Conservation (phyloP, 2,113 vertebrate genomes). For the Ciconia stormi region DNA sequence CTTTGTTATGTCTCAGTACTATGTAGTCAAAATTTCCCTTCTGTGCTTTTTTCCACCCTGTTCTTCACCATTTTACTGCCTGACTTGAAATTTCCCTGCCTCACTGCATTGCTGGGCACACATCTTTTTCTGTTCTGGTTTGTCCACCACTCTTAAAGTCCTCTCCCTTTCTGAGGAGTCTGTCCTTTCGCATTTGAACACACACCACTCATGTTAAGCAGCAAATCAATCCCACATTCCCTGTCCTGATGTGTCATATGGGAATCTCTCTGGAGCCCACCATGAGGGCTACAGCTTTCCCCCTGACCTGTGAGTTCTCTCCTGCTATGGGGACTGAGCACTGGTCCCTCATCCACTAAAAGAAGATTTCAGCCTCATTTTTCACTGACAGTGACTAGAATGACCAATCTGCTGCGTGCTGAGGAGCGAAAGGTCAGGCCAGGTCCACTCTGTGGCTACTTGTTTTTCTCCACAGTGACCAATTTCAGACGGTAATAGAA, state of each 20-base stretch:
- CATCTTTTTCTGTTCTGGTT: not conserved
- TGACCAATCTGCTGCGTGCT: conserved; percentile 49
- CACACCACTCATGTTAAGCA: not conserved
- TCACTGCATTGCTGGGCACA: not conserved
- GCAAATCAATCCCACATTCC: not conserved
- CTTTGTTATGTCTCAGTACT: not conserved
- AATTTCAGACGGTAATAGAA: conserved; percentile 61
- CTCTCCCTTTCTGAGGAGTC: not conserved
- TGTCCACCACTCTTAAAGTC: not conserved
- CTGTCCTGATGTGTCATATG: not conserved
- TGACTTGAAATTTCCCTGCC: not conserved
- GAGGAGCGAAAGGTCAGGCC: conserved; percentile 37
- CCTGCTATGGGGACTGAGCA: not conserved
- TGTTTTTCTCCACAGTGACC: conserved; percentile 67
- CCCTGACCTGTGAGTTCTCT: not conserved
- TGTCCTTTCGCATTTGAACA: not conserved
- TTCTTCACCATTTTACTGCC: not conserved
- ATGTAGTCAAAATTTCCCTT: not conserved
- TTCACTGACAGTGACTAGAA: conserved; percentile 36
- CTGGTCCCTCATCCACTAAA: conserved; percentile 23
- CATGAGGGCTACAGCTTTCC: not conserved
- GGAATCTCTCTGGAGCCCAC: not conserved
- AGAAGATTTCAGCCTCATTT: conserved; percentile 37
- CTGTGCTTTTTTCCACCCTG: not conserved
- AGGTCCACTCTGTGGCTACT: conserved; percentile 44